phyloP scores from a whole-genome alignment of 2,797 vertebrate genomes.

The Dendrocincla tyrannina region DNA sequence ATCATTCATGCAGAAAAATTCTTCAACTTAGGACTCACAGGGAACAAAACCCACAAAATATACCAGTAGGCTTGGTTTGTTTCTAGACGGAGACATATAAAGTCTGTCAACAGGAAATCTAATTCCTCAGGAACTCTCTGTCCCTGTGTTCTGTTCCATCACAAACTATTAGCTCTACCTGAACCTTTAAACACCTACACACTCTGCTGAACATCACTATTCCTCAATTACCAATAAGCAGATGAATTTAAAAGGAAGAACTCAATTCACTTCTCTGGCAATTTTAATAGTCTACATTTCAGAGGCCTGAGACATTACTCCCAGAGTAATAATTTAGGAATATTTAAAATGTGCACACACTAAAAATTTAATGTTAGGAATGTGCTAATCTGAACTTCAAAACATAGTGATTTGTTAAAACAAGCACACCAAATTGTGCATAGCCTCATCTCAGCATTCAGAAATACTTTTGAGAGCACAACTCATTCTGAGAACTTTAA shows the following conservation, averaged over 20 bases:
- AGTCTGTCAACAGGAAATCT: neutral
- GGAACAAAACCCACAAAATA: neutral
- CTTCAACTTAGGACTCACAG: neutral
- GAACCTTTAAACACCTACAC: neutral
- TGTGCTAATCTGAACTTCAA: neutral
- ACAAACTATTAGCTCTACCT: neutral
- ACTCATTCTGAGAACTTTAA: neutral
- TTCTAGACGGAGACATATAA: neutral
- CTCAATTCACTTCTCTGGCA: neutral
- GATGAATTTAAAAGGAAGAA: neutral
- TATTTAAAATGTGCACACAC: neutral
- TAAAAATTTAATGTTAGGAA: neutral
- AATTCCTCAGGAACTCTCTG: neutral
- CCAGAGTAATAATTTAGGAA: neutral
- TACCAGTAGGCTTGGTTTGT: neutral
- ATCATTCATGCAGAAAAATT: neutral
- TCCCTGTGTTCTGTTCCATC: neutral
- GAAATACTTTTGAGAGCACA: neutral
- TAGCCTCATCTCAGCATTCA: neutral
- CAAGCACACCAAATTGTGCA: neutral
- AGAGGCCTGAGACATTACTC: neutral
- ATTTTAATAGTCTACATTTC: neutral
- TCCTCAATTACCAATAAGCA: neutral
- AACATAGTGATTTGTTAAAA: neutral
- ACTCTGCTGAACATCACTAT: neutral